Percentiles rank a stretch among this genome's conserved stretches.
phyloP scores from a whole-genome alignment of 2,797 vertebrate genomes.

The Antrozous pallidus region DNA sequence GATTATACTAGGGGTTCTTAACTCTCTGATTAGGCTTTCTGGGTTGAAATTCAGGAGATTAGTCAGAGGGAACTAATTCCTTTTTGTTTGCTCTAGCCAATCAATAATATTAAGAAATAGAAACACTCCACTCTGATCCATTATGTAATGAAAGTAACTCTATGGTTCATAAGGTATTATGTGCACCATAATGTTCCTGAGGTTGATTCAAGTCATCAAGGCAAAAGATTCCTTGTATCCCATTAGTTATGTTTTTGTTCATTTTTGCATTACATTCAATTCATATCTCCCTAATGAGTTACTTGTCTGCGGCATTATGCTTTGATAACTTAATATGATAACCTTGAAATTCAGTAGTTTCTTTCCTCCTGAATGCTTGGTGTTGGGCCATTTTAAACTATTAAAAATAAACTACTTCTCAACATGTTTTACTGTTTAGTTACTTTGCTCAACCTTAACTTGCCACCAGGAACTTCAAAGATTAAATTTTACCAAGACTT shows the following conservation, averaged over 20 bases:
- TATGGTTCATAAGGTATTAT: neutral
- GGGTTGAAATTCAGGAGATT: neutral
- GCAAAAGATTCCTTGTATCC: neutral
- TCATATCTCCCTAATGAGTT: neutral
- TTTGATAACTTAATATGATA: neutral
- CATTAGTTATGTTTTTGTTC: neutral
- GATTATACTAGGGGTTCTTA: neutral
- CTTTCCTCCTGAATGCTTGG: neutral
- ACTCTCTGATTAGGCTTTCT: neutral
- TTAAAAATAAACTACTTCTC: slow-evolving; percentile 46
- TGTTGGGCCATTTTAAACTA: slow-evolving; percentile 27
- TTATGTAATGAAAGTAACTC: neutral
- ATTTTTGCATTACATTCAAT: neutral
- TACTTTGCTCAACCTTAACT: slow-evolving; percentile 40
- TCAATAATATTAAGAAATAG: slow-evolving; percentile 13
- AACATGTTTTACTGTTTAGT: neutral
- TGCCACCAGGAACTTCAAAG: slow-evolving; percentile 44
- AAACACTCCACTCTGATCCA: neutral
- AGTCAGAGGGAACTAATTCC: neutral
- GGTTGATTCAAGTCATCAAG: neutral
- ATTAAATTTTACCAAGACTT: slow-evolving; percentile 56
- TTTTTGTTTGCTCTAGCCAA: neutral
- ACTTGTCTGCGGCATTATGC: neutral
- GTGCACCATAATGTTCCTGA: neutral
- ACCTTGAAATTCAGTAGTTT: neutral